Base-by-base conservation (phyloP, 2,797 vertebrate species). In the Heterohyrax brucei region DNA sequence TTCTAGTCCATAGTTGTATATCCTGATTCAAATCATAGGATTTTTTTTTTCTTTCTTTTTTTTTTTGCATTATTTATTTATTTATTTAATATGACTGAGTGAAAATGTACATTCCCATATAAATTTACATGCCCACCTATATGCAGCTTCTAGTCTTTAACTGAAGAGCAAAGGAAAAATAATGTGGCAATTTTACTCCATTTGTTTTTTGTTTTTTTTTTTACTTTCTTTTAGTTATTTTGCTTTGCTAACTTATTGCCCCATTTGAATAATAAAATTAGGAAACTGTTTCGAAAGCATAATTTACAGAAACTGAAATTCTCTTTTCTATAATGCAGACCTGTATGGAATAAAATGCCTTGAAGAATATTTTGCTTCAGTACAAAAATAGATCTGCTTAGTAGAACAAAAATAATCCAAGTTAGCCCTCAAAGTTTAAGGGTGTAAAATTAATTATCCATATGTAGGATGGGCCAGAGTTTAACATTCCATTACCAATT, bases 401-500 rank as follows among this genome's bases (percentile, higher is more conserved):
- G 62, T 93, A 80, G 30, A 86, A 75, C 21, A 94, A 79, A 86
- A 79, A 80, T 66, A 10, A 96, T 78, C 28, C 0, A 62, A 76
- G 8, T 93, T 92, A 68, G 56, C 80, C 13, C 21, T 76, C 75
- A 94, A 33, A 59, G 53, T 79, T 84, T 10, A 53, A 53, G 44
- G 39, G 1, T 75, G 13, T 87, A n/a, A 30, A 85, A 80, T 64
- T 59, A 66, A 93, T 87, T 87, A 85, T 12, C 66, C n/a, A 70
- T 75, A 28, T 59, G 66, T 28, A 86, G 7, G 2, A 59, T 76
- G 30, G 26, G 39, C 22, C 5, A 9, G 22, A 79, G 39, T 88
- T 96, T 94, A 95, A 92, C 19, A 76, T 84, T 93, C 76, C 70
- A 50, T 80, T 56, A 87, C 26, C 39, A 46, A 50, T 64, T 86